A percentile compares a stretch with the other conserved stretches of the same genome.
phyloP scores from a whole-genome alignment of 2,113 vertebrate species.

The Oceanodroma tethys region DNA sequence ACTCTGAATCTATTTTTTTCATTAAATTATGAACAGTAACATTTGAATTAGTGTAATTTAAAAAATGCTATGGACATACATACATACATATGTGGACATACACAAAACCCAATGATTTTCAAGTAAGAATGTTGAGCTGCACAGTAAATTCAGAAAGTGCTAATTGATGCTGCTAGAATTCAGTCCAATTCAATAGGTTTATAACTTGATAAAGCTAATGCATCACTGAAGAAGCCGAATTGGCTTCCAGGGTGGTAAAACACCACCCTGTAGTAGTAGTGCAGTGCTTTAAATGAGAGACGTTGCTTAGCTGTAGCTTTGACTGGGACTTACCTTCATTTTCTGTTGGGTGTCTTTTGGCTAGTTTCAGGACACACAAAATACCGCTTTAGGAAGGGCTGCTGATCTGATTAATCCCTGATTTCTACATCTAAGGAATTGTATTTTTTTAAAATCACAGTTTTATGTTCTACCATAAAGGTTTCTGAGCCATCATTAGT shows the following conservation, averaged over 20 bases:
- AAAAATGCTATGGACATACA: neutral
- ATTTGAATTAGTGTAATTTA: neutral
- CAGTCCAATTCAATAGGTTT: neutral
- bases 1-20: fast-evolving
- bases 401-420: neutral
- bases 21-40: neutral
- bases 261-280: no score
- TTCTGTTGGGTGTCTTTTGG: neutral
- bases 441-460: neutral
- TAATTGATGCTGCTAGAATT: neutral
- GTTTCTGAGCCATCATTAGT: neutral
- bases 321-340: neutral
- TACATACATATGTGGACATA: no score
- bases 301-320: fast-evolving
- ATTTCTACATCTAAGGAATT: neutral
- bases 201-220: neutral
- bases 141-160: neutral
- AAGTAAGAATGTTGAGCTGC: neutral
- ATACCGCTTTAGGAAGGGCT: neutral
- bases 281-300: neutral
- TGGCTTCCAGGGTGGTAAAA: neutral
- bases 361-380: neutral
- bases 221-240: neutral
- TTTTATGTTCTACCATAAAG: neutral
- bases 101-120: neutral